Conservation (phyloP, 2,888 invertebrate species). For the Argyra leucocephala region DNA sequence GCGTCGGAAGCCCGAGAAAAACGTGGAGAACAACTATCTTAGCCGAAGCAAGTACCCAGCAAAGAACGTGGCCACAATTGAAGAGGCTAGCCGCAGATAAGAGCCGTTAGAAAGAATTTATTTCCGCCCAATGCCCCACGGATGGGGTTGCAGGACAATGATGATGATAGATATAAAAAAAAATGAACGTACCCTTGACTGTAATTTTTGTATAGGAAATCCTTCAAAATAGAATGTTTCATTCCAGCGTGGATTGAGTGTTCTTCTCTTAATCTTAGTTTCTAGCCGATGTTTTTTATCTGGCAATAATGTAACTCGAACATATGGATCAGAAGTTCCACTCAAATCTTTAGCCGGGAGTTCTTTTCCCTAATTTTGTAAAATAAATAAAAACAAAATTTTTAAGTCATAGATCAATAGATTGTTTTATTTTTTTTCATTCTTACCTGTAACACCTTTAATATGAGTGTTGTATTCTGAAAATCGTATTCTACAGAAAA, state of each 20-base stretch:
- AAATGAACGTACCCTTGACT: conserved; percentile 57
- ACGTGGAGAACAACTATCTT: too few relatives aligned
- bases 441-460: conserved; percentile 79
- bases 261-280: conserved; percentile 84
- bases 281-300: conserved; percentile 87
- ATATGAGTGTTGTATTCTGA: conserved; percentile 81
- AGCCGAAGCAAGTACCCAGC: too few relatives aligned
- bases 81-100: too few relatives aligned
- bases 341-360: conserved; percentile 88
- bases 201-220: conserved; percentile 85
- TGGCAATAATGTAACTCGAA: conserved; percentile 76
- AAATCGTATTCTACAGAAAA: conserved; percentile 90
- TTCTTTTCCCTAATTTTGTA: conserved; percentile 65
- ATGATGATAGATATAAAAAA: too few relatives aligned
- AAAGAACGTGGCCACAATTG: too few relatives aligned
- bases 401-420: too few relatives aligned
- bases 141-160: too few relatives aligned
- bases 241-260: conserved; percentile 86
- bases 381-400: too few relatives aligned
- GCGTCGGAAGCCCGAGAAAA: too few relatives aligned
- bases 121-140: too few relatives aligned
- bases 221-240: conserved; percentile 92
- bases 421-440: too few relatives aligned
- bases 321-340: conserved; percentile 87
- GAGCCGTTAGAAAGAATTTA: too few relatives aligned